Conservation (phyloP, 1,140 invertebrate species). For the Heliconius eleuchia region DNA sequence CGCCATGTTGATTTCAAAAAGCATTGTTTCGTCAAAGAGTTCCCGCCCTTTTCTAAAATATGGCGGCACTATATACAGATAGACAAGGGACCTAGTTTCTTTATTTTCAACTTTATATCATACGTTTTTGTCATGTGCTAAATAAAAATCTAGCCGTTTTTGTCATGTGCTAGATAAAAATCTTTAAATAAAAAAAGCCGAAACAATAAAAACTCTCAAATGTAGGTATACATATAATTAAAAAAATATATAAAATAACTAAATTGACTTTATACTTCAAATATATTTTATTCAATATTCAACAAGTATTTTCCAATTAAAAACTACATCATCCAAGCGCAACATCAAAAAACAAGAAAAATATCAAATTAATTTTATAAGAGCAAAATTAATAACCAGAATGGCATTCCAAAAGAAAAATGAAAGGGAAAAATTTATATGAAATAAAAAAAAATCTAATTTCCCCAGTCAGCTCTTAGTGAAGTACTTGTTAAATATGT, state of each 20-base stretch:
- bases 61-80: slow-evolving; percentile 33
- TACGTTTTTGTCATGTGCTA: not conserved
- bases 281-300: not conserved
- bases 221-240: too few relatives aligned
- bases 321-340: not conserved
- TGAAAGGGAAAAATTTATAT: slow-evolving; percentile 7
- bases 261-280: not conserved
- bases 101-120: slow-evolving; percentile 13
- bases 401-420: not conserved
- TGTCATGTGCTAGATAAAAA: not conserved
- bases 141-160: not conserved
- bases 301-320: not conserved
- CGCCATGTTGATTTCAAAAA: slow-evolving; percentile 40
- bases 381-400: slow-evolving; percentile 4
- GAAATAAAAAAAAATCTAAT: not conserved
- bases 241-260: too few relatives aligned
- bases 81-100: slow-evolving; percentile 16
- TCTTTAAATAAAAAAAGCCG: not conserved
- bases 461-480: slow-evolving; percentile 3
- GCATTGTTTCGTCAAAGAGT: slow-evolving; percentile 31
- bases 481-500: slow-evolving; percentile 29
- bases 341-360: slow-evolving; percentile 1
- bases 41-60: slow-evolving; percentile 41
- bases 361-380: not conserved
- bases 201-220: not conserved